A percentile compares a stretch with the other conserved stretches of the same genome.
These are phyloP conservation scores for Alloplasta piceator DNA, from an alignment of 2,888 invertebrate species.

Conservation along the genomic window DNA sequence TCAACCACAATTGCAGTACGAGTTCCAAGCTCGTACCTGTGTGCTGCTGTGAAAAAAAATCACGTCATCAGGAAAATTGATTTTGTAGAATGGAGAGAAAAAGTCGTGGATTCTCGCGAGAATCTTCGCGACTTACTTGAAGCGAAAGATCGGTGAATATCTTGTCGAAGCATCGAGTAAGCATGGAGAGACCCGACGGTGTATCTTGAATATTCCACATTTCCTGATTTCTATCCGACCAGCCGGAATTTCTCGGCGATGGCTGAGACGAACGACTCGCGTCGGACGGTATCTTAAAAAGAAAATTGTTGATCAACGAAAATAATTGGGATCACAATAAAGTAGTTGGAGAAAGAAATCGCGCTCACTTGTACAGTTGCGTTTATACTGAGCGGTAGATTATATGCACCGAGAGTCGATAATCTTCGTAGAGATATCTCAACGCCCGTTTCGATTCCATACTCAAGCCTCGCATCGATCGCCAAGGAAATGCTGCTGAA, in stretches of 20 bases:
- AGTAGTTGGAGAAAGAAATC: slow-evolving; percentile 22
- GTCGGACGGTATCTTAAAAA: slow-evolving; percentile 50
- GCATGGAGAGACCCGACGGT: slow-evolving; percentile 84
- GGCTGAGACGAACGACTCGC: slow-evolving; percentile 65
- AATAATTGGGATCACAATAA: too few relatives aligned
- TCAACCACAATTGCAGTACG: slow-evolving; percentile 94
- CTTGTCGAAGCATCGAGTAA: slow-evolving; percentile 88
- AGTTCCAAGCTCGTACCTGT: slow-evolving; percentile 92
- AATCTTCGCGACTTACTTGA: slow-evolving; percentile 78
- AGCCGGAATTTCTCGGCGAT: slow-evolving; percentile 64
- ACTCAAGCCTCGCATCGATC: slow-evolving; percentile 91
- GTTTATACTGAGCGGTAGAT: slow-evolving; percentile 85
- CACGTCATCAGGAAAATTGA: background rate
- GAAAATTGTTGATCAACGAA: background rate
- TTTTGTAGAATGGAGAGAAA: background rate
- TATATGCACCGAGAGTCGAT: slow-evolving; percentile 87
- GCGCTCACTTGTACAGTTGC: slow-evolving; percentile 80
- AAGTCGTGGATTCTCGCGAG: background rate
- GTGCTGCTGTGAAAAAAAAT: slow-evolving; percentile 83
- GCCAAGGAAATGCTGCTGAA: slow-evolving; percentile 87
- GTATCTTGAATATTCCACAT: slow-evolving; percentile 75
- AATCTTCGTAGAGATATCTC: slow-evolving; percentile 90
- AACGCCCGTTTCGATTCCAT: slow-evolving; percentile 90
- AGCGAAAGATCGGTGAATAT: slow-evolving; percentile 88
- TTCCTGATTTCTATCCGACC: slow-evolving; percentile 75